Evolutionary conservation across 2,888 invertebrate species (phyloP).

Genomic region (Melinaea menophilus): DNA sequence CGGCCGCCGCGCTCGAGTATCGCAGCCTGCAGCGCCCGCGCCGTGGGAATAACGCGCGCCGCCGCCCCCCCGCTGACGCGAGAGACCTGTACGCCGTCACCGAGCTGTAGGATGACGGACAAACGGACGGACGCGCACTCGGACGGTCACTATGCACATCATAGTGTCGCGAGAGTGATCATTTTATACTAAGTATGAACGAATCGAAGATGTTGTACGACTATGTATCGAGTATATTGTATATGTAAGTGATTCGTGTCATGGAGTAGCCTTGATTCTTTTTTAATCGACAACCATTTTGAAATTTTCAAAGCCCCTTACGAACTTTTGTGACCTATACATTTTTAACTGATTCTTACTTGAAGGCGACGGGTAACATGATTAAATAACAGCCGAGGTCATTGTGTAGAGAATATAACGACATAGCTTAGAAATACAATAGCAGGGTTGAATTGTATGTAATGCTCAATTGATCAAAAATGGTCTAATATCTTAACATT

Average conservation of each 20-base stretch:
- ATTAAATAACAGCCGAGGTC: too few relatives aligned
- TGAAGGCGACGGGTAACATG: too few relatives aligned
- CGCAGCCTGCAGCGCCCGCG: slow-evolving; percentile 78
- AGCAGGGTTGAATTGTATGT: slow-evolving; percentile 5
- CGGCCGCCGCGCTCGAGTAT: slow-evolving; percentile 76
- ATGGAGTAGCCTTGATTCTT: too few relatives aligned
- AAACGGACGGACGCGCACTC: slow-evolving; percentile 20
- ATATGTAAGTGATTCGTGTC: too few relatives aligned
- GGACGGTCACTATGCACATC: slow-evolving; percentile 37
- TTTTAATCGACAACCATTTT: not conserved
- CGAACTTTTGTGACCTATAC: not conserved
- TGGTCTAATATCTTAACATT: slow-evolving; percentile 1
- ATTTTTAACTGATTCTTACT: too few relatives aligned
- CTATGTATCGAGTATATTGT: too few relatives aligned
- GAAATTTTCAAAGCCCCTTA: not conserved
- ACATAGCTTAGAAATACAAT: slow-evolving; percentile 1
- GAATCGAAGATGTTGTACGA: not conserved
- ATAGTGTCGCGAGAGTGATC: slow-evolving; percentile 35
- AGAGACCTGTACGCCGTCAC: slow-evolving; percentile 87
- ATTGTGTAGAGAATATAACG: too few relatives aligned
- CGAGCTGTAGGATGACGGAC: slow-evolving; percentile 43
- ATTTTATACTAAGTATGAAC: not conserved
- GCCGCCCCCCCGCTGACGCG: slow-evolving; percentile 32
- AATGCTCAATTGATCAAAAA: not conserved
- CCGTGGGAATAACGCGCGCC: slow-evolving; percentile 43